phyloP scores from a whole-genome alignment of 2,113 vertebrate genomes.

The Suncus etruscus region DNA sequence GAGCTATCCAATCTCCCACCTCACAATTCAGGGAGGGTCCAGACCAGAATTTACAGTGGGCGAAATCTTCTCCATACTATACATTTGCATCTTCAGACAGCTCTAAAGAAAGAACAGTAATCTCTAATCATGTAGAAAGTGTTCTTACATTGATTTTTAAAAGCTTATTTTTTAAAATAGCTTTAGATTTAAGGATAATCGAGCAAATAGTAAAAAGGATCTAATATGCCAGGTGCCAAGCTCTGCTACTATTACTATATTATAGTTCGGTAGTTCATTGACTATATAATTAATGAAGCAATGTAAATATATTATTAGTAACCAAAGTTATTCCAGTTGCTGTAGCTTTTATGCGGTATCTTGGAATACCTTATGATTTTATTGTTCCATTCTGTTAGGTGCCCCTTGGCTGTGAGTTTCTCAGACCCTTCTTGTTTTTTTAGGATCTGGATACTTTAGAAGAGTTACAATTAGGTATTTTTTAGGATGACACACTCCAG shows the following conservation, averaged over 20 bases:
- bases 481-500: background rate
- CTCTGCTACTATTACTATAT: background rate
- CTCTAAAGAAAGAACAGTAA: background rate
- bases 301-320: background rate
- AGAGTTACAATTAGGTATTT: background rate
- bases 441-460: background rate
- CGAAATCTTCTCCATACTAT: too few relatives aligned
- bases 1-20: background rate
- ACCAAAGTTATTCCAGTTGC: background rate
- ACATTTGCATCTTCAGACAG: background rate
- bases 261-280: too few relatives aligned
- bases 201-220: background rate
- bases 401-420: background rate
- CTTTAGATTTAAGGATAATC: background rate
- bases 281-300: background rate
- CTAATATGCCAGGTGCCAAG: background rate
- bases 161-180: background rate
- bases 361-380: background rate
- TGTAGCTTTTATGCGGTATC: background rate
- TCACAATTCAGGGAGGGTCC: too few relatives aligned
- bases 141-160: background rate
- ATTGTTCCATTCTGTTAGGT: background rate
- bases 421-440: background rate
- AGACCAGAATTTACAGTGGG: background rate
- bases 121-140: background rate